Conservation (phyloP, 2,797 vertebrate genomes). For the Pitangus sulphuratus region DNA sequence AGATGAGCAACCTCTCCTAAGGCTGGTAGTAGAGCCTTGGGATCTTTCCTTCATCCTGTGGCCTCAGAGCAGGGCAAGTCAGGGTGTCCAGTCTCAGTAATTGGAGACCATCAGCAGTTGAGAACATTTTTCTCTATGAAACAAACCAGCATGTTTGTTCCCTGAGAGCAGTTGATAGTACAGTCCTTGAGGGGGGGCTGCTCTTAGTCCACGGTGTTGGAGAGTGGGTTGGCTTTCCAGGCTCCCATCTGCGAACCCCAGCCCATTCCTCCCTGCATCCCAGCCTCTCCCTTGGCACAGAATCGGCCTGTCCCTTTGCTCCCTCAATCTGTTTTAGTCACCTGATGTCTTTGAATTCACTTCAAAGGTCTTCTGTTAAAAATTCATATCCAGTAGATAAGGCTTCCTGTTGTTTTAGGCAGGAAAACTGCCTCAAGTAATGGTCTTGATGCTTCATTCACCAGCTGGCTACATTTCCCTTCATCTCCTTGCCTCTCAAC, state of each 20-base stretch:
- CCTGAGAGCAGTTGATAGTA: not conserved
- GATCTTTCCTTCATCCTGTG: accelerated
- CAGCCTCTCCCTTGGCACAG: not conserved
- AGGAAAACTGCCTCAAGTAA: not conserved
- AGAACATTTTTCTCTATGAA: not conserved
- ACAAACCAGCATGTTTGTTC: not conserved
- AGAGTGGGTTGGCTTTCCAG: accelerated
- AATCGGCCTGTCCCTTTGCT: not conserved
- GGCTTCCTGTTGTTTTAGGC: not conserved
- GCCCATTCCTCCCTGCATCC: not conserved
- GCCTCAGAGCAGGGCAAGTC: not conserved
- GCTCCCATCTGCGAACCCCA: not conserved
- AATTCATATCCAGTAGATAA: not conserved
- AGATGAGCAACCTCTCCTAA: not conserved
- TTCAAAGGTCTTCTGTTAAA: slow-evolving; percentile 36
- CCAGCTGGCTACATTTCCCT: not conserved
- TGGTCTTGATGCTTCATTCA: not conserved
- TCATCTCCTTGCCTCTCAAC: not conserved
- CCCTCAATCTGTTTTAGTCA: not conserved
- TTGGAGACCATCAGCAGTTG: not conserved
- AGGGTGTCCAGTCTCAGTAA: accelerated
- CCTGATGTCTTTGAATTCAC: slow-evolving; percentile 16
- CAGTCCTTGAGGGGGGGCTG: not conserved
- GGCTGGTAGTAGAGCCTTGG: not conserved
- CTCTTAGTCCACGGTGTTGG: no score